A percentile compares a stretch with the other conserved stretches of the same genome.
Evolutionary conservation across 2,113 vertebrate species (phyloP).

Genomic region (Callocephalon fimbriatum): DNA sequence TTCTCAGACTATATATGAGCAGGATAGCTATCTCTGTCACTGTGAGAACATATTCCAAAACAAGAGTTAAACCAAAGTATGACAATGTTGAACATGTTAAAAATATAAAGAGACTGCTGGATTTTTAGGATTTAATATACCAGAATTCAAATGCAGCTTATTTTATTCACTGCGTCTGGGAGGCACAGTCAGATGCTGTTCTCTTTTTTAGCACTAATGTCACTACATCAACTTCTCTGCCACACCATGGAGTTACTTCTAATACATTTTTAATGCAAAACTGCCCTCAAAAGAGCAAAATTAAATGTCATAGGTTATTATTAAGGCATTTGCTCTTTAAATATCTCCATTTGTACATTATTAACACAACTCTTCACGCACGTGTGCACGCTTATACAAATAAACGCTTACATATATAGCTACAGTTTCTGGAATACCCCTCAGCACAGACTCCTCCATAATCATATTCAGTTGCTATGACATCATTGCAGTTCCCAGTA

Average conservation of each 20-base stretch:
- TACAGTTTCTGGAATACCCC: constrained; percentile 52
- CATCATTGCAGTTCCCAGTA: constrained; percentile 54
- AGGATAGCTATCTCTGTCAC: background rate
- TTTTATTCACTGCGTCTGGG: constrained; percentile 20
- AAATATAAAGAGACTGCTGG: background rate
- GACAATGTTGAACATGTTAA: background rate
- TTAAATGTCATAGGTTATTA: background rate
- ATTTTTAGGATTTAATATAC: constrained; percentile 8
- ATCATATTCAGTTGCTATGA: constrained; percentile 67
- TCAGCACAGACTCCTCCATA: constrained; percentile 39
- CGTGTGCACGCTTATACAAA: accelerated
- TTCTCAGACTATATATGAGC: background rate
- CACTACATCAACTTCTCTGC: constrained; percentile 32
- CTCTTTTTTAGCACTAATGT: constrained; percentile 21
- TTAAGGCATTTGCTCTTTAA: background rate
- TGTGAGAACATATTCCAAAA: background rate
- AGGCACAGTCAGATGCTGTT: constrained; percentile 18
- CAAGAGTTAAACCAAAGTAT: background rate
- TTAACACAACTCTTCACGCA: background rate
- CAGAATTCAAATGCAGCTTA: constrained; percentile 13
- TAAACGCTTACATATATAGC: background rate
- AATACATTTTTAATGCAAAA: constrained; percentile 1
- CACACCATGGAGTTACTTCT: background rate
- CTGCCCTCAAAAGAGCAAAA: background rate
- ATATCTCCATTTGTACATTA: background rate